phyloP scores from a whole-genome alignment of 1,140 invertebrate genomes.

The Hyphantria cunea region DNA sequence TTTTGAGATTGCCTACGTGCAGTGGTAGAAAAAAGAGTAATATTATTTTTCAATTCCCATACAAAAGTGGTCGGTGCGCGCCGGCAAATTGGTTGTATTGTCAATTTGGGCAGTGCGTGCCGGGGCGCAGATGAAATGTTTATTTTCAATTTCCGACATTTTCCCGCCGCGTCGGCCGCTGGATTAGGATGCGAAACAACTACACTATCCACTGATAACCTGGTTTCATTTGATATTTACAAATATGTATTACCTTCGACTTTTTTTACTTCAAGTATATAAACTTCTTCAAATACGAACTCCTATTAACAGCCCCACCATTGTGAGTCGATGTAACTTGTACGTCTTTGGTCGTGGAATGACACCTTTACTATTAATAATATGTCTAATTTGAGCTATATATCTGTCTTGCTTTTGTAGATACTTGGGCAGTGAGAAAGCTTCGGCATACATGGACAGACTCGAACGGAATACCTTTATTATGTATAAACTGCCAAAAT shows the following conservation, averaged over 20 bases:
- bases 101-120: slow-evolving; percentile 81
- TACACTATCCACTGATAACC: slow-evolving; percentile 44
- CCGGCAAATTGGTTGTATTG: slow-evolving; percentile 80
- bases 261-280: too few relatives aligned
- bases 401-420: too few relatives aligned
- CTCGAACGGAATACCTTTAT: too few relatives aligned
- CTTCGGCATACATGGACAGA: too few relatives aligned
- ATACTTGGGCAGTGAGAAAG: too few relatives aligned
- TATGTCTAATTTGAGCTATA: too few relatives aligned
- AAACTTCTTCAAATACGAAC: too few relatives aligned
- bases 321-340: too few relatives aligned
- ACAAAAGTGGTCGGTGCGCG: slow-evolving; percentile 78
- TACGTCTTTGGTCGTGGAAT: too few relatives aligned
- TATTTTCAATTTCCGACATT: slow-evolving; percentile 81
- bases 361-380: too few relatives aligned
- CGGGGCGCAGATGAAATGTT: slow-evolving; percentile 79
- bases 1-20: slow-evolving; percentile 71
- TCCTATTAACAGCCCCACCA: too few relatives aligned
- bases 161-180: slow-evolving; percentile 65
- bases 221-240: slow-evolving; percentile 42
- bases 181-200: slow-evolving; percentile 74
- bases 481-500: too few relatives aligned
- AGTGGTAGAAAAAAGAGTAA: slow-evolving; percentile 73
- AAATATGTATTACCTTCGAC: slow-evolving; percentile 1
- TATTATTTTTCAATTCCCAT: slow-evolving; percentile 81